phyloP scores from a whole-genome alignment of 2,888 invertebrate genomes.

The Teleogryllus oceanicus region DNA sequence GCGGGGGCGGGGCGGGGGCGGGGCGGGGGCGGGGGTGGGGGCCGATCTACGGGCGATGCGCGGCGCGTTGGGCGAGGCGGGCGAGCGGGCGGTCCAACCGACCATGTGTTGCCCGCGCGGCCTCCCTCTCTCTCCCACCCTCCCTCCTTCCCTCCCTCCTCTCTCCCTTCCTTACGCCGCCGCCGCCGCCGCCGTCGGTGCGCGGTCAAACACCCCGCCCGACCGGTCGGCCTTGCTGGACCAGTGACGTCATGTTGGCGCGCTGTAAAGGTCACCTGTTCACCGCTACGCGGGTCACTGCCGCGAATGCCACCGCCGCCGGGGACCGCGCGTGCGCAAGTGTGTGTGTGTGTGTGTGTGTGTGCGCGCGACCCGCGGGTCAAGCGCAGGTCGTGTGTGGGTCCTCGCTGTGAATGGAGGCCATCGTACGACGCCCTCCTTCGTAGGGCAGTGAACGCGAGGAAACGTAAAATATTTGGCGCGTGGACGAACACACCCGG shows the following conservation, averaged over 20 bases:
- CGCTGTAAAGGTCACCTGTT: constrained; percentile 10
- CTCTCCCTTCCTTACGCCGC: not conserved
- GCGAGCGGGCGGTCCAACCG: not conserved
- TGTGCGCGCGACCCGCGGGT: not conserved
- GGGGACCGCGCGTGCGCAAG: not conserved
- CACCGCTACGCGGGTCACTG: not conserved
- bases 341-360: not conserved
- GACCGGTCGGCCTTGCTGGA: constrained; percentile 18
- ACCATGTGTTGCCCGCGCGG: not conserved
- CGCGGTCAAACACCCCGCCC: constrained; percentile 6
- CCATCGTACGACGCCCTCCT: too few species aligned
- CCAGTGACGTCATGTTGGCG: not conserved
- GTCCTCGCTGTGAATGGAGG: too few species aligned
- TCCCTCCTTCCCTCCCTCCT: not conserved
- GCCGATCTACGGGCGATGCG: not conserved
- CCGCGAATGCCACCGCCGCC: not conserved
- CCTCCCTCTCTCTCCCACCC: not conserved
- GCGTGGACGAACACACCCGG: too few species aligned
- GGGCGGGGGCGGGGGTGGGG: too few species aligned
- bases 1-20: too few species aligned
- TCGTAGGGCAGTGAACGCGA: too few species aligned
- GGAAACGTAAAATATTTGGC: too few species aligned
- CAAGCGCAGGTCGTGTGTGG: not conserved
- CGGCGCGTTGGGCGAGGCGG: not conserved
- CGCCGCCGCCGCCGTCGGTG: not conserved